Evolutionary conservation across 2,888 invertebrate species (phyloP).

Genomic region (Eupithecia dodoneata): DNA sequence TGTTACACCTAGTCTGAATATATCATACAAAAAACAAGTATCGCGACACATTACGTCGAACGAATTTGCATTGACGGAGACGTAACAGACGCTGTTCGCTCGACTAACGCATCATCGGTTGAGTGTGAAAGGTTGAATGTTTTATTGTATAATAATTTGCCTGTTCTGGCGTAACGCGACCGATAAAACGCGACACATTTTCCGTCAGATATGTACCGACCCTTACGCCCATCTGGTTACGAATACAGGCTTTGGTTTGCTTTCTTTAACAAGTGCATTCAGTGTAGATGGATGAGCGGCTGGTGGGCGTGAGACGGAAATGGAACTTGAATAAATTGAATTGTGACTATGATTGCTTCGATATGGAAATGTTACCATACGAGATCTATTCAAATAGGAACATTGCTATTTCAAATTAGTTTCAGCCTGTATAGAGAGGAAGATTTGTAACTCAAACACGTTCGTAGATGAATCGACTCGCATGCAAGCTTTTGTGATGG

Average conservation of each 20-base stretch:
- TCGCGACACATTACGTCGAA: too few relatives aligned
- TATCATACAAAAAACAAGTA: too few relatives aligned
- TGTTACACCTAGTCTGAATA: too few relatives aligned
- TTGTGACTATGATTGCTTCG: constrained; percentile 69
- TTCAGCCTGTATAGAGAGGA: constrained; percentile 56
- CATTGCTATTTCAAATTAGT: constrained; percentile 48
- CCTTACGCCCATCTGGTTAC: constrained; percentile 63
- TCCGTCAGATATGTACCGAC: too few relatives aligned
- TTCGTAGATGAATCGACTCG: constrained; percentile 30
- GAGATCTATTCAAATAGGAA: constrained; percentile 48
- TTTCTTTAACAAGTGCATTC: constrained; percentile 58
- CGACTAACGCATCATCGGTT: too few relatives aligned
- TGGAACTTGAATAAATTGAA: constrained; percentile 75
- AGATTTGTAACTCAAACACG: constrained; percentile 46
- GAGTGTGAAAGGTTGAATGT: too few relatives aligned
- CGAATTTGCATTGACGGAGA: too few relatives aligned
- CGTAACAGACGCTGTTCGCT: too few relatives aligned
- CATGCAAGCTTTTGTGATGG: constrained; percentile 26
- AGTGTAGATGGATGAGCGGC: constrained; percentile 63
- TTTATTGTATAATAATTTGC: too few relatives aligned
- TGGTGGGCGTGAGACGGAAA: constrained; percentile 68
- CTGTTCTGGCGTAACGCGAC: too few relatives aligned
- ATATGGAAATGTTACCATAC: constrained; percentile 61
- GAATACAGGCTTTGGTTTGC: constrained; percentile 65
- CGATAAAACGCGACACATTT: too few relatives aligned